A percentile compares a stretch with the other conserved stretches of the same genome.
phyloP scores from a whole-genome alignment of 2,888 invertebrate genomes.

The Podabrus alpinus region DNA sequence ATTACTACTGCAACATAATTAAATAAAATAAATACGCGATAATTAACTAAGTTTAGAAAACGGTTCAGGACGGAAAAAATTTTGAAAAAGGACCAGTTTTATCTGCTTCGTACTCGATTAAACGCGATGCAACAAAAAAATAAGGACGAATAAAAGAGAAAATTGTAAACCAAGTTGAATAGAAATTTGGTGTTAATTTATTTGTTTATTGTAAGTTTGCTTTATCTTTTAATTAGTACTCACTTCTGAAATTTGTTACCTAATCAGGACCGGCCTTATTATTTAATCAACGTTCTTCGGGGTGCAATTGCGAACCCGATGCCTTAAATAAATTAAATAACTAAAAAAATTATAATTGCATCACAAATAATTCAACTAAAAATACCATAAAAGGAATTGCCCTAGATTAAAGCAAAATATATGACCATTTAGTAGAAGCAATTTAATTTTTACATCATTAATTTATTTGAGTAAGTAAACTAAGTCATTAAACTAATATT shows the following conservation, averaged over 20 bases:
- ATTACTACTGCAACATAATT: not conserved
- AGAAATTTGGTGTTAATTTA: constrained; percentile 7
- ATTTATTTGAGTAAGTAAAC: not conserved
- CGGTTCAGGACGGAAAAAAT: not conserved
- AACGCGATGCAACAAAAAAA: not conserved
- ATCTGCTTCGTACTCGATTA: constrained; percentile 9
- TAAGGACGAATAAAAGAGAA: not conserved
- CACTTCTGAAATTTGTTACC: not conserved
- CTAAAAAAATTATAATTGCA: not conserved
- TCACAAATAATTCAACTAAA: not conserved
- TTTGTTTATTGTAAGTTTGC: not conserved
- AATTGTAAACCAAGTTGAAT: not conserved
- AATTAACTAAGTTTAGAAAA: not conserved
- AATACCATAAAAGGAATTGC: not conserved
- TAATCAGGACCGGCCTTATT: not conserved
- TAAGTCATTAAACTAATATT: not conserved
- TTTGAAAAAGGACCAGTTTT: not conserved
- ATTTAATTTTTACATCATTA: not conserved
- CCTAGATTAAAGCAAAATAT: not conserved
- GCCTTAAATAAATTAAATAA: not conserved
- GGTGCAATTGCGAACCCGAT: not conserved
- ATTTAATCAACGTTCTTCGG: not conserved
- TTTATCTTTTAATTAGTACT: not conserved
- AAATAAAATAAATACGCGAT: not conserved
- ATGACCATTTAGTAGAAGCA: not conserved